Evolutionary conservation across 1,140 invertebrate genomes (phyloP).

Genomic region (Cotesia typhae): DNA sequence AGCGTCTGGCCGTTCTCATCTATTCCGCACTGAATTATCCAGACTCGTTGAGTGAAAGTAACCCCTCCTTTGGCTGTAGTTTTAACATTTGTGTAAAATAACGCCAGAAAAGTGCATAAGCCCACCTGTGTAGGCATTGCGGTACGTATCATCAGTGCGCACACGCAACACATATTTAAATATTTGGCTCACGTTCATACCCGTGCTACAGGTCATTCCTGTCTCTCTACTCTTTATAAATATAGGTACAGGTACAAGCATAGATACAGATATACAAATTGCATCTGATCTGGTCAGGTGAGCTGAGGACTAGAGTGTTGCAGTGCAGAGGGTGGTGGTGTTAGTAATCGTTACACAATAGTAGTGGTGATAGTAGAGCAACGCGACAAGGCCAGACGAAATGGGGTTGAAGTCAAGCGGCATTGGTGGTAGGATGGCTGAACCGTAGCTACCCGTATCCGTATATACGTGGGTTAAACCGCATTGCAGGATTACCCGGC

Average conservation of each 20-base stretch:
- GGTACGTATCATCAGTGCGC: slow-evolving; percentile 12
- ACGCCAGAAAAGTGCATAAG: slow-evolving; percentile 6
- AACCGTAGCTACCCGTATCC: slow-evolving; percentile 33
- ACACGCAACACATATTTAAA: slow-evolving; percentile 10
- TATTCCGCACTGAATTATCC: slow-evolving; percentile 50
- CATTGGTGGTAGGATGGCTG: slow-evolving; percentile 34
- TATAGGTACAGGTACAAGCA: background rate
- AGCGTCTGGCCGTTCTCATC: slow-evolving; percentile 49
- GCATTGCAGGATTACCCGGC: slow-evolving; percentile 64
- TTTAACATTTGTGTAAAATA: slow-evolving; percentile 25
- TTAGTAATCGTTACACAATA: background rate
- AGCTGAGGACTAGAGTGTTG: no score
- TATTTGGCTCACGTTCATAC: slow-evolving; percentile 15
- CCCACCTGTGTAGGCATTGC: background rate
- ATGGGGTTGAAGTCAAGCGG: slow-evolving; percentile 6
- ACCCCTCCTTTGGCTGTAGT: background rate
- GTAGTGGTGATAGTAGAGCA: slow-evolving; percentile 28
- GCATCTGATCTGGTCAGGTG: no score
- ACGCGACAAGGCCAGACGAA: slow-evolving; percentile 21
- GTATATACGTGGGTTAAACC: slow-evolving; percentile 53
- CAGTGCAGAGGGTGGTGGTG: no score
- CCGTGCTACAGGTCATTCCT: slow-evolving; percentile 11
- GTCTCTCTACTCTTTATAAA: slow-evolving; percentile 10
- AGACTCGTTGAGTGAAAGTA: slow-evolving; percentile 38
- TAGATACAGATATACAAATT: no score